Conservation (phyloP, 1,140 invertebrate species). For the Phenacoccus solenopsis region DNA sequence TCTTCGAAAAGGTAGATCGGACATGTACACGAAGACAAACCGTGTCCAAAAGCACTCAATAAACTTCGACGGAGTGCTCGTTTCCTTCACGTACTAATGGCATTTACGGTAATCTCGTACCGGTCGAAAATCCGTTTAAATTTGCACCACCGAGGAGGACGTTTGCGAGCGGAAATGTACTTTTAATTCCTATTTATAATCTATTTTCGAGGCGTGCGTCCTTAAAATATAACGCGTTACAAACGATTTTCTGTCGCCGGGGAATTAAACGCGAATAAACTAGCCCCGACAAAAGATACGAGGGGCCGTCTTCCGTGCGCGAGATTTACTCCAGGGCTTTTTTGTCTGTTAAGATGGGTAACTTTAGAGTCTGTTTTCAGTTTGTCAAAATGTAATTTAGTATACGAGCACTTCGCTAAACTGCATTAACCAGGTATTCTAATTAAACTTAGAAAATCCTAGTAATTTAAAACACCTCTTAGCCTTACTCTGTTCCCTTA, state of each 20-base stretch:
- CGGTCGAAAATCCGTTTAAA: neutral
- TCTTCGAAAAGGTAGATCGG: too few relatives aligned
- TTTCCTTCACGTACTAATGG: neutral
- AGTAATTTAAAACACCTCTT: neutral
- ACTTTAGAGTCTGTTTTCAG: neutral
- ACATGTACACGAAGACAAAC: too few relatives aligned
- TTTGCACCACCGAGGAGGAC: neutral
- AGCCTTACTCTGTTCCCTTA: neutral
- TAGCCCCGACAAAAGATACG: neutral
- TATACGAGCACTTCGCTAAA: neutral
- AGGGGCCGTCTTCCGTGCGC: neutral
- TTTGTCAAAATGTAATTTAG: constrained; percentile 3
- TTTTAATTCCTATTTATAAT: neutral
- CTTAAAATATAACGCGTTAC: neutral
- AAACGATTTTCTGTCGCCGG: neutral
- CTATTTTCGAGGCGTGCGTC: too few relatives aligned
- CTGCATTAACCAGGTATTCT: constrained; percentile 1
- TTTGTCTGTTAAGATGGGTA: neutral
- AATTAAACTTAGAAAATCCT: neutral
- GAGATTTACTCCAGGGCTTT: neutral
- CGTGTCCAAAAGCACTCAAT: too few relatives aligned
- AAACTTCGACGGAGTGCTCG: too few relatives aligned
- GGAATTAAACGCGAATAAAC: neutral
- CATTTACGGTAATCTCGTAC: neutral
- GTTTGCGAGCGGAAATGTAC: neutral